Conservation (phyloP, 1,140 invertebrate species). For the Dryas iulia region DNA sequence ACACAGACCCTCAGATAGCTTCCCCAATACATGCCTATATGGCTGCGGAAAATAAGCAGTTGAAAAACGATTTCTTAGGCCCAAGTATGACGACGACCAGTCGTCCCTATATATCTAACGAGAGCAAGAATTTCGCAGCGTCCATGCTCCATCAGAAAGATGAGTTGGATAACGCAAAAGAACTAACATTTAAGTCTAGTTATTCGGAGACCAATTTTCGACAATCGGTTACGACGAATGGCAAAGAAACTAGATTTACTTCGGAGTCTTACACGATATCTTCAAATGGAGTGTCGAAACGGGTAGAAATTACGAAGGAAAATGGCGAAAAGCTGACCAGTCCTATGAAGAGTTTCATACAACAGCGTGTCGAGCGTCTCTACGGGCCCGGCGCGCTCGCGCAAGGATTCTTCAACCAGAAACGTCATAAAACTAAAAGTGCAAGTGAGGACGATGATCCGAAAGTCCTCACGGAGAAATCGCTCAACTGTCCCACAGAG, state of each 20-base stretch:
- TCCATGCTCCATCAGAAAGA: slow-evolving; percentile 71
- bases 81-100: slow-evolving; percentile 68
- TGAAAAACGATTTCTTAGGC: slow-evolving; percentile 73
- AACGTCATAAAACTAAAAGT: slow-evolving; percentile 72
- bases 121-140: slow-evolving; percentile 67
- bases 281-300: slow-evolving; percentile 67
- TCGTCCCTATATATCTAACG: slow-evolving; percentile 61
- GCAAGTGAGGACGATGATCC: slow-evolving; percentile 65
- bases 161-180: slow-evolving; percentile 67
- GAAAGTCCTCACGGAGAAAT: slow-evolving; percentile 67
- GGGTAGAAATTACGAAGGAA: slow-evolving; percentile 72
- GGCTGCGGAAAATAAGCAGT: slow-evolving; percentile 72
- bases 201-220: slow-evolving; percentile 77
- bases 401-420: slow-evolving; percentile 89
- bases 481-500: slow-evolving; percentile 62
- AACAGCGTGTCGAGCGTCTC: slow-evolving; percentile 91
- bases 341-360: slow-evolving; percentile 90
- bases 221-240: slow-evolving; percentile 62
- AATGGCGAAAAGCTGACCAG: slow-evolving; percentile 74
- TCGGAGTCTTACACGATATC: slow-evolving; percentile 75
- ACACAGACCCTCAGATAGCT: slow-evolving; percentile 67
- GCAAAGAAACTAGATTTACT: slow-evolving; percentile 57
- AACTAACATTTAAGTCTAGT: slow-evolving; percentile 72
- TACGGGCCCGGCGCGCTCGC: slow-evolving; percentile 92
- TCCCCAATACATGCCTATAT: slow-evolving; percentile 68